These are phyloP conservation scores for Diabrotica virgifera DNA, from an alignment of 1,140 invertebrate species.

Conservation along the genomic window DNA sequence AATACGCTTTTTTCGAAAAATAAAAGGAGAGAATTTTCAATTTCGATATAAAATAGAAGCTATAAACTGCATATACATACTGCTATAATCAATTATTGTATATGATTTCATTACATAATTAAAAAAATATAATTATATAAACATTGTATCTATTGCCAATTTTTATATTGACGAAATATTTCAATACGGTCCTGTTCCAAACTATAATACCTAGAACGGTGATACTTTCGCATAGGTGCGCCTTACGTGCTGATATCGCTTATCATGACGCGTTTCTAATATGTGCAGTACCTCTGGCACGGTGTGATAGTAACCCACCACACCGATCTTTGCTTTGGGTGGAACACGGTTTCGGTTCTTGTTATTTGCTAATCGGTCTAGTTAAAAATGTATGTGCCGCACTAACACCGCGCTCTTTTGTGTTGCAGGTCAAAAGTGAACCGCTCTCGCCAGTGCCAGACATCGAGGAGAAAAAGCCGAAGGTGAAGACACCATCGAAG, in stretches of 20 bases:
- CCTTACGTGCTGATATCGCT: conserved; percentile 30
- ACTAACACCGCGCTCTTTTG: conserved; percentile 20
- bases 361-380: not conserved
- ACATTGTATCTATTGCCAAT: no score
- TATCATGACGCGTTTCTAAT: conserved; percentile 15
- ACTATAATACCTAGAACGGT: not conserved
- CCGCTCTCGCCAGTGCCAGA: conserved; percentile 36
- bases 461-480: conserved; percentile 44
- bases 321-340: conserved; percentile 39
- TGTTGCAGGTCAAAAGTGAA: conserved; percentile 23
- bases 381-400: not conserved
- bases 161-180: not conserved
- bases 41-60: no score
- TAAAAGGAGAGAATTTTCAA: no score
- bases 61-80: no score
- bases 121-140: no score
- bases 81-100: no score
- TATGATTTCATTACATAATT: no score
- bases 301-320: conserved; percentile 30
- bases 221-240: conserved; percentile 23
- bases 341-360: conserved; percentile 25
- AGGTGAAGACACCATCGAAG: conserved; percentile 20
- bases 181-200: conserved; percentile 3
- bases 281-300: conserved; percentile 21
- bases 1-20: no score